phyloP scores from a whole-genome alignment of 2,797 vertebrate species.

The Philypnodon macrostomus region DNA sequence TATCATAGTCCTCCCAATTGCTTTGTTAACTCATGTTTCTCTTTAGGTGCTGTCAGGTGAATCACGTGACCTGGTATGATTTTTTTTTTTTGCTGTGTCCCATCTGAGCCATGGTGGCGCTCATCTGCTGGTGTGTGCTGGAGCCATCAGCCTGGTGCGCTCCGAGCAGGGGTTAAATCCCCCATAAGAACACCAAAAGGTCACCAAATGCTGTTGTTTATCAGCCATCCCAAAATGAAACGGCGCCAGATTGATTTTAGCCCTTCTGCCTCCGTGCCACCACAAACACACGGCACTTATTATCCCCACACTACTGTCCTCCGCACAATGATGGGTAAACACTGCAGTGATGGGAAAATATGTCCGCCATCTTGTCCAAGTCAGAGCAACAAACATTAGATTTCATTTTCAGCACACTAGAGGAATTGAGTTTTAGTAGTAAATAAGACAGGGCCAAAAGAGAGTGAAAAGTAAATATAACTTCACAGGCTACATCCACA shows the following conservation, averaged over 20 bases:
- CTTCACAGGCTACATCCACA: too few relatives aligned
- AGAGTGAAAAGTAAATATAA: too few relatives aligned
- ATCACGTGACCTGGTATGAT: slow-evolving; percentile 19
- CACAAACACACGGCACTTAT: slow-evolving; percentile 16
- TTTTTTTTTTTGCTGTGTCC: slow-evolving; percentile 30
- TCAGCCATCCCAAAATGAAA: slow-evolving; percentile 62
- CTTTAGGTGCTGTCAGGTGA: slow-evolving; percentile 14
- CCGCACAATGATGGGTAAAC: slow-evolving; percentile 9
- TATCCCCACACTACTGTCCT: slow-evolving; percentile 6
- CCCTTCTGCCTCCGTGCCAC: slow-evolving; percentile 30
- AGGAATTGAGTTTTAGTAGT: background rate
- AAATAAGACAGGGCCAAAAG: background rate
- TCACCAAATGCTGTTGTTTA: slow-evolving; percentile 81
- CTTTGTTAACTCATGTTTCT: background rate
- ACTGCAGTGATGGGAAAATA: slow-evolving; percentile 8
- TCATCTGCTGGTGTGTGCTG: slow-evolving; percentile 45
- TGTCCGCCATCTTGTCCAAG: slow-evolving; percentile 11
- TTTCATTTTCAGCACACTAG: slow-evolving; percentile 25
- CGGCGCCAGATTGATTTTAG: slow-evolving; percentile 52
- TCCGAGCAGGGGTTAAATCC: slow-evolving; percentile 72
- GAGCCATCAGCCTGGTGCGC: slow-evolving; percentile 61
- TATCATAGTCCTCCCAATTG: background rate
- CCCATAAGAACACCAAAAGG: slow-evolving; percentile 76
- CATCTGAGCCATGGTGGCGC: slow-evolving; percentile 45
- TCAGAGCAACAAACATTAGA: slow-evolving; percentile 23